Conservation (phyloP, 2,888 invertebrate genomes). For the Eupithecia insigniata region DNA sequence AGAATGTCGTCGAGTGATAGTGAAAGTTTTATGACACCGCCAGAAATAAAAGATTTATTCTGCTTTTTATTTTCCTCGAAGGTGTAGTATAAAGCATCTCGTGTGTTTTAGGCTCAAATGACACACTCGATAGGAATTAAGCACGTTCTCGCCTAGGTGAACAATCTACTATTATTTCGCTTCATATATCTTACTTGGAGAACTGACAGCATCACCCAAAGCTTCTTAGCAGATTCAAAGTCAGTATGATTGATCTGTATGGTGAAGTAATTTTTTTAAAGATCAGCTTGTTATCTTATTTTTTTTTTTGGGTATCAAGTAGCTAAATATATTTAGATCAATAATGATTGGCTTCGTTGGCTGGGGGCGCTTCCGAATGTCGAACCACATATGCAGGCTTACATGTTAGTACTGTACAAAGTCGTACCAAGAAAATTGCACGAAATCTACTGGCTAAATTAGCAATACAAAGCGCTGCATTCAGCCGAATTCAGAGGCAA, state of each 20-base stretch:
- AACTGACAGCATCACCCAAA: too few species aligned
- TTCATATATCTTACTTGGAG: too few species aligned
- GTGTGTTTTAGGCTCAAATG: too few species aligned
- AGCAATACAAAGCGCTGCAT: slow-evolving; percentile 75
- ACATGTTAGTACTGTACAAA: not conserved
- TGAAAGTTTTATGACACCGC: too few species aligned
- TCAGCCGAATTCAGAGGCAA: slow-evolving; percentile 57
- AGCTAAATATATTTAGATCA: not conserved
- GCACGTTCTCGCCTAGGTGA: too few species aligned
- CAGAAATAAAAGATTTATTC: too few species aligned
- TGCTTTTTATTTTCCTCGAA: too few species aligned
- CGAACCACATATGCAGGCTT: not conserved
- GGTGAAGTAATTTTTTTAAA: not conserved
- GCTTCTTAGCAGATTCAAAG: not conserved
- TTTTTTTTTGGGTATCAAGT: too few species aligned
- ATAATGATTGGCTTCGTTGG: not conserved
- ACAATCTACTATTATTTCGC: too few species aligned
- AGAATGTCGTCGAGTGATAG: too few species aligned
- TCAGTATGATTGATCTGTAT: not conserved
- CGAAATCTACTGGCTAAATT: slow-evolving; percentile 74
- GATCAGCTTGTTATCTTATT: not conserved
- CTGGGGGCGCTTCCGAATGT: not conserved
- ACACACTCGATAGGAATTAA: too few species aligned
- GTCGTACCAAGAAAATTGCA: slow-evolving; percentile 39
- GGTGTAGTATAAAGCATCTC: too few species aligned